Base-by-base conservation (phyloP, 2,113 vertebrate genomes). In the Pelusios castaneus region DNA sequence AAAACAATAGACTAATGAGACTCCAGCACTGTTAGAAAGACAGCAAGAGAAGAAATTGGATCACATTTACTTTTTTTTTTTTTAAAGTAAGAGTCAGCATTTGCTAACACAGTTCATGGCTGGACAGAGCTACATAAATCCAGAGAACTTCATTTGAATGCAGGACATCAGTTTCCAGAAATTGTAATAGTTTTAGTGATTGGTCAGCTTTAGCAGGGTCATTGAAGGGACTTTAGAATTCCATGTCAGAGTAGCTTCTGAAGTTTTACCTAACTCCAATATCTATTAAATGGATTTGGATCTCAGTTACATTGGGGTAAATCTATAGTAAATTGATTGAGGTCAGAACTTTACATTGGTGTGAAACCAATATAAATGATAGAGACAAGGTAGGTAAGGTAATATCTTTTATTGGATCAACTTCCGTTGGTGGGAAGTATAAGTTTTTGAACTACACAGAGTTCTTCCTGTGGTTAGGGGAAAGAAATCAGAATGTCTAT, bases 1-100 rank as follows among this genome's bases (percentile, higher is more conserved):
- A 94, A 94, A 84, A 60, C 79, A 94, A 60, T 89, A 78, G 80
- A 55, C 31, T 91, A 94, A 95, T 82, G 75, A 91, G 31, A 84
- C 88, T 51, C 43, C 70, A 83, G 12, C 10, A 85, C 19, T 85
- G 6, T 77, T 79, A 16, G 5, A 25, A 92, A 89, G n/a, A 77
- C 7, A 49, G 19, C 38, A 79, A 70, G 13, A 94, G 54, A 91
- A 91, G 56, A 92, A 91, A 85, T 11, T 10, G 10, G 54, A 38
- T n/a, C 79, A 56, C 1, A 19, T 14, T 41, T 11, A 51, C 47
- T 47, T 70, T 14, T 22, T 47, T 38, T 51, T 52, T 90, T 80
- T 73, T 55, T 92, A 82, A 17, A 25, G 73, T 86, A 16, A 31
- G 80, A 82, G 38, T 82, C 58, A 87, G 45, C 82, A 91, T 91